A percentile compares a stretch with the other conserved stretches of the same genome.
Conservation (phyloP, 2,888 invertebrate species). For the Saturnia japonica region DNA sequence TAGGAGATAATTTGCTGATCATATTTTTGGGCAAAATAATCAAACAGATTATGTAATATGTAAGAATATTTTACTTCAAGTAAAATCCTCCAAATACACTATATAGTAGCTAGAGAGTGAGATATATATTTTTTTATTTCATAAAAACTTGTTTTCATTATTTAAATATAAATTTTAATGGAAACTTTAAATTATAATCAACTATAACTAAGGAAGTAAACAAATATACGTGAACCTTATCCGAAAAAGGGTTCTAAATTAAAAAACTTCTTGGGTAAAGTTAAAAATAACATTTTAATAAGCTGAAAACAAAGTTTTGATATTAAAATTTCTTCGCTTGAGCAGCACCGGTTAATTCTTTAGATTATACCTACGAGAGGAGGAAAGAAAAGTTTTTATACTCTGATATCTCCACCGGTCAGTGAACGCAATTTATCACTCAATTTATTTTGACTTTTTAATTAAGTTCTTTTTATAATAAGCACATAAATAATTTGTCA, state of each 20-base stretch:
- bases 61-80: too few species aligned
- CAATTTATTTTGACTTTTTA: not conserved
- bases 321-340: constrained; percentile 52
- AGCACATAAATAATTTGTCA: not conserved
- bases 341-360: constrained; percentile 53
- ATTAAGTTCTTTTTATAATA: not conserved
- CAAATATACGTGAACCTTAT: constrained; percentile 20
- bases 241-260: constrained; percentile 21
- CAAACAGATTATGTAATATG: not conserved
- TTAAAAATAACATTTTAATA: constrained; percentile 45
- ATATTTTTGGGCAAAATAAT: not conserved
- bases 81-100: too few species aligned
- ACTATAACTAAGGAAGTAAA: not conserved
- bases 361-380: constrained; percentile 45
- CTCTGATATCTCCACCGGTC: constrained; percentile 38
- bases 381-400: constrained; percentile 46
- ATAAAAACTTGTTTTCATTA: not conserved
- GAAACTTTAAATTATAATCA: constrained; percentile 3
- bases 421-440: constrained; percentile 7
- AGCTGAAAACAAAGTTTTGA: constrained; percentile 54
- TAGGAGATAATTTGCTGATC: not conserved
- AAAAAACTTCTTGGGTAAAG: constrained; percentile 27
- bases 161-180: not conserved
- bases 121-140: too few species aligned
- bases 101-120: too few species aligned